A percentile compares a stretch with the other conserved stretches of the same genome.
phyloP scores from a whole-genome alignment of 2,113 vertebrate genomes.

The Puffinus mauretanicus region DNA sequence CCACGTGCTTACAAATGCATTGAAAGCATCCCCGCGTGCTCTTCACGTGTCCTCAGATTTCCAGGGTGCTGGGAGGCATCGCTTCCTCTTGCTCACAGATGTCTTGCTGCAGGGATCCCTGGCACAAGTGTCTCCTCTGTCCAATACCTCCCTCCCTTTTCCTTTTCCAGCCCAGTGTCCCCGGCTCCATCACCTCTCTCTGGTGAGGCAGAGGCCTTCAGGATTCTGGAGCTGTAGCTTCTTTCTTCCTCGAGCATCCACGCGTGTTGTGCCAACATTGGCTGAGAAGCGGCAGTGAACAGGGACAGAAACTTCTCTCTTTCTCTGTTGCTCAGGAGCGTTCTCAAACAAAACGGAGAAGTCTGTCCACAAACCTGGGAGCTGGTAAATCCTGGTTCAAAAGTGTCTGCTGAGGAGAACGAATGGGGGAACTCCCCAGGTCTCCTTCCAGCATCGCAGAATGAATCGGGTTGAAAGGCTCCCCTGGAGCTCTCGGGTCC shows the following conservation, averaged over 20 bases:
- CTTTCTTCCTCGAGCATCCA: rapidly evolving
- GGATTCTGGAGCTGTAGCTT: neutral
- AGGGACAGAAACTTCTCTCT: neutral
- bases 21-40: rapidly evolving
- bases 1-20: neutral
- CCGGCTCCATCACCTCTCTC: neutral
- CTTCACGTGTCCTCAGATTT: rapidly evolving
- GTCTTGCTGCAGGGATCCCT: neutral
- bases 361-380: neutral
- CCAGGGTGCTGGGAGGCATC: neutral
- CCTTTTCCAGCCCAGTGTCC: neutral
- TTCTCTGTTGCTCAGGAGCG: neutral
- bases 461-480: rapidly evolving
- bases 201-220: neutral
- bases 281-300: neutral
- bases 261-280: rapidly evolving
- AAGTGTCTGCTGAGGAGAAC: neutral
- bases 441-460: neutral
- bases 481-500: neutral
- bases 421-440: neutral
- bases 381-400: neutral
- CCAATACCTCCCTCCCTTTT: neutral
- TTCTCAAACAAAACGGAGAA: neutral
- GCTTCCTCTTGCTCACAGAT: neutral
- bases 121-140: neutral